phyloP scores from a whole-genome alignment of 2,113 vertebrate genomes.

The Cebus imitator region DNA sequence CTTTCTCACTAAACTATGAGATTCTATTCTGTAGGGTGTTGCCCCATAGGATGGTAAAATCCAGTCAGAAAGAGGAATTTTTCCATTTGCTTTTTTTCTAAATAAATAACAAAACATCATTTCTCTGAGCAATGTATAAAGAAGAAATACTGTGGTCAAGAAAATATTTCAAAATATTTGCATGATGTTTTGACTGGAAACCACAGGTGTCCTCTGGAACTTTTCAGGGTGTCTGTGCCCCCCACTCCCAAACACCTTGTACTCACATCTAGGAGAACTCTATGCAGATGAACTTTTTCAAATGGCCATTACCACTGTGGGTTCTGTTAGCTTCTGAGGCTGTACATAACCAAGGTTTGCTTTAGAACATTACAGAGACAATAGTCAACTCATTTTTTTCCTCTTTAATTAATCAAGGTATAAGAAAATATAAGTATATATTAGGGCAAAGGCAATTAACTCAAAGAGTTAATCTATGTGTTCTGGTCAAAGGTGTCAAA shows the following conservation, averaged over 20 bases:
- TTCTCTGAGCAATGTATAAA: constrained; percentile 40
- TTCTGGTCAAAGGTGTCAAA: neutral
- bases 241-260: neutral
- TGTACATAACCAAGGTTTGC: neutral
- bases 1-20: constrained; percentile 20
- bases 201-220: constrained; percentile 21
- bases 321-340: neutral
- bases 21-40: neutral
- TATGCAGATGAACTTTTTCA: neutral
- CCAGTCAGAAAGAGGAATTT: neutral
- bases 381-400: neutral
- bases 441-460: neutral
- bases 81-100: constrained; percentile 26
- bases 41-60: constrained; percentile 9
- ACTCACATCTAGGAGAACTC: neutral
- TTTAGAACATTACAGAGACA: neutral
- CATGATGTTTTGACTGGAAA: constrained; percentile 57
- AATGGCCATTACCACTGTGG: neutral
- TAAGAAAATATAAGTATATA: constrained; percentile 18
- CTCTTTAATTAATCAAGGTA: neutral
- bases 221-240: constrained; percentile 11
- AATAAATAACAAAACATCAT: constrained; percentile 51
- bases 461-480: neutral
- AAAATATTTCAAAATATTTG: constrained; percentile 50
- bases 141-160: constrained; percentile 55